phyloP scores from a whole-genome alignment of 2,797 vertebrate species.

The Spinus olivaceus region DNA sequence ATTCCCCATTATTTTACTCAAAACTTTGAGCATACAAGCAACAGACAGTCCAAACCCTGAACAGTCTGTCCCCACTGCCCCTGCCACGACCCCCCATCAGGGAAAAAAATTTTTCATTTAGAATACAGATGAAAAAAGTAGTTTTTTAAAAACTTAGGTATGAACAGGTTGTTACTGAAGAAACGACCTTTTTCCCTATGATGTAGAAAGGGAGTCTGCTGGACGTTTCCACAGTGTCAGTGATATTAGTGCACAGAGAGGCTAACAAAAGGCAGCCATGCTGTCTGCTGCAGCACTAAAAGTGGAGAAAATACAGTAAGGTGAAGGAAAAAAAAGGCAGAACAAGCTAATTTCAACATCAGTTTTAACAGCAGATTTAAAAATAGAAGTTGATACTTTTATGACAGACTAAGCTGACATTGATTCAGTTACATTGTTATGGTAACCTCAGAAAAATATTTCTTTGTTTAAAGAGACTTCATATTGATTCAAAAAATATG shows the following conservation, averaged over 20 bases:
- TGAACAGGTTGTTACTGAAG: neutral
- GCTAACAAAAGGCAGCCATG: slow-evolving; percentile 62
- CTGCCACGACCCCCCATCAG: neutral
- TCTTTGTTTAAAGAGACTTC: neutral
- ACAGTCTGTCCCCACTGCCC: neutral
- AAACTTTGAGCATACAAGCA: neutral
- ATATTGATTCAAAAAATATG: neutral
- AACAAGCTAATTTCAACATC: slow-evolving; percentile 30
- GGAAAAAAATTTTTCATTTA: neutral
- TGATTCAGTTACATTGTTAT: neutral
- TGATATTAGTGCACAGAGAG: slow-evolving; percentile 17
- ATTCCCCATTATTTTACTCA: neutral
- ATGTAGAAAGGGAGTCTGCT: neutral
- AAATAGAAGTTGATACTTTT: neutral
- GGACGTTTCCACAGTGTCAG: slow-evolving; percentile 1
- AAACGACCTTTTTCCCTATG: neutral
- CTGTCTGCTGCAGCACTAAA: slow-evolving; percentile 52
- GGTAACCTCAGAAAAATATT: neutral
- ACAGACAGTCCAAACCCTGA: neutral
- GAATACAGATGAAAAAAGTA: neutral
- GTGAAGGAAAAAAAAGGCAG: neutral
- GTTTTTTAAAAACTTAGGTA: neutral
- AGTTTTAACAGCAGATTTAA: neutral
- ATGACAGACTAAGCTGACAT: neutral
- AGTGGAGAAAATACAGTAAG: slow-evolving; percentile 46